Evolutionary conservation across 1,140 invertebrate genomes (phyloP), one percentile per base, ranked within the genome.

Genomic region (Brachionus calyciflorus): DNA sequence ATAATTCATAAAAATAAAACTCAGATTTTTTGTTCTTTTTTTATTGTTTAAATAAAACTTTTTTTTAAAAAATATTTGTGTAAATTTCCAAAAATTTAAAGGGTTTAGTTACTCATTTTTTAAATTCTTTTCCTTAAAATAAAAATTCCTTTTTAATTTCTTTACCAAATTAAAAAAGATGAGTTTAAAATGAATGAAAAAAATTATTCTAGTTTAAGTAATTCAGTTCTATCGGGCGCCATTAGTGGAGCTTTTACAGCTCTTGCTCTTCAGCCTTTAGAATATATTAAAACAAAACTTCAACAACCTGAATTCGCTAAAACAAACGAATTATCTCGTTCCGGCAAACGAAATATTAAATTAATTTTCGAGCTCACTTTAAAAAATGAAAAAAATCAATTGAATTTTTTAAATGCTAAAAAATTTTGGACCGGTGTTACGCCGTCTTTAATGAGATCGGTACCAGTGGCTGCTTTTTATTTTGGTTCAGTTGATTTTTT

Each of bases 271-370:
- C 69, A 73, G 40, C 69, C 69, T 26, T 24, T 73, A 10, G 69
- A 73, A 26, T 73, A 37, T 51, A 55, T 73, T 17, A 73, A 73
- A 73, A 73, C 69, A 21, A 49, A 73, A 17, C 69, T 73, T 40
- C 69, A 73, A 14, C 69, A 73, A 28, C 69, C 69, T 19, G 33
- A 49, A 55, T 55, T 55, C 24, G 1, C 46, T 24, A 26, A 51
- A 46, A 26, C 28, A 30, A 17, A 26, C 24, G 26, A 19, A 19
- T 14, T 48, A n/a, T n/a, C n/a, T 10, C 10, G n/a, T 0, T 28
- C 26, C 2, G 33, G 17, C 6, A 55, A 73, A 48, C 37, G 60
- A 5, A 73, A 49, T 33, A 55, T 73, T 40, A 55, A 41, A 51
- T 51, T 55, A 26, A 55, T 73, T 5, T 21, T 73, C 14, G 5